phyloP scores from a whole-genome alignment of 2,113 vertebrate species.

The Dasyornis broadbenti region DNA sequence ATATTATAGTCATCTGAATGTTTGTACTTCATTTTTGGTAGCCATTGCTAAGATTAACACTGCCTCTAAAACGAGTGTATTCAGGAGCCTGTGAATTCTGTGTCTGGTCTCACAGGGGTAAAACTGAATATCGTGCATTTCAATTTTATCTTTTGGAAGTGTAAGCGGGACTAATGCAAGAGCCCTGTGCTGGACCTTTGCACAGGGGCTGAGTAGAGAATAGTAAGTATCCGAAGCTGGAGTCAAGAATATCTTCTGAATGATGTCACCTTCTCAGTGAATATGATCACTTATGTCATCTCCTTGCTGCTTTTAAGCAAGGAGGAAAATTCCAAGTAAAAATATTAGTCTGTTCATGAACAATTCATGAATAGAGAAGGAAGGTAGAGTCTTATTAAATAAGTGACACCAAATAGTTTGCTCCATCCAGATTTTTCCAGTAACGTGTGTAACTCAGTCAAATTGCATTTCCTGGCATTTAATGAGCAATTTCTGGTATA shows the following conservation, averaged over 20 bases:
- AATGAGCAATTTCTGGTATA: conserved; percentile 46
- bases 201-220: background rate
- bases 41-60: background rate
- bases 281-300: background rate
- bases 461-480: conserved; percentile 32
- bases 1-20: background rate
- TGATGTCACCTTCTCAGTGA: background rate
- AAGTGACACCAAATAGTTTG: background rate
- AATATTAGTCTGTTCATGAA: background rate
- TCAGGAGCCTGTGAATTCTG: background rate
- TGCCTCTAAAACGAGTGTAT: background rate
- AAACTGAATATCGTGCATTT: background rate
- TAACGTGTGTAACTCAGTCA: background rate
- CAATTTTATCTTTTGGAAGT: background rate
- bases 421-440: conserved; percentile 2
- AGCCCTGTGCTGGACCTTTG: background rate
- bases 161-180: background rate
- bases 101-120: background rate
- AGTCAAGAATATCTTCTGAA: background rate
- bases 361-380: background rate
- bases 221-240: background rate
- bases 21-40: background rate
- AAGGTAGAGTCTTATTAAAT: background rate
- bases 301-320: background rate
- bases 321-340: background rate